phyloP scores from a whole-genome alignment of 2,113 vertebrate genomes.

The Seriola quinqueradiata region DNA sequence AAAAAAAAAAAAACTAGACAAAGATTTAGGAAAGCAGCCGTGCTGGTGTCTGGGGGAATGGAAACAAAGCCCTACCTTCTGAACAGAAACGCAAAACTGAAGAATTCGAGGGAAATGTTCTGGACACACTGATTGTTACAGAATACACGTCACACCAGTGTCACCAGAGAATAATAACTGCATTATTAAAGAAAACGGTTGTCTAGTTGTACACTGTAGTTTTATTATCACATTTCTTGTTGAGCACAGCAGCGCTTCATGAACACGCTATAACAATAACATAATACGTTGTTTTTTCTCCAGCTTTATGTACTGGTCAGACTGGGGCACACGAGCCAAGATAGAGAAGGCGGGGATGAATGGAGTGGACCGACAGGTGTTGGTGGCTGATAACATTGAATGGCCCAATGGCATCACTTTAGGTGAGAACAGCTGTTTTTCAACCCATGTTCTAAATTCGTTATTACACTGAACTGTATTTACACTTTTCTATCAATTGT shows the following conservation, averaged over 20 bases:
- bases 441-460: background rate
- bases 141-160: background rate
- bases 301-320: slow-evolving; percentile 99
- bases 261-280: background rate
- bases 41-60: background rate
- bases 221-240: background rate
- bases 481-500: background rate
- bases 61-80: background rate
- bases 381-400: slow-evolving; percentile 93
- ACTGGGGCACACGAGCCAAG: slow-evolving; percentile 95
- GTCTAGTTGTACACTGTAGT: too few species aligned
- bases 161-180: background rate
- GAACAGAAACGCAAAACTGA: too few species aligned
- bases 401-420: slow-evolving; percentile 98
- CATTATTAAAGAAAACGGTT: background rate
- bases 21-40: background rate
- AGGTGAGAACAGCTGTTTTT: slow-evolving; percentile 80
- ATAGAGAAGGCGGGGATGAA: slow-evolving; percentile 98
- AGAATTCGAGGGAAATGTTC: too few species aligned
- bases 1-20: too few species aligned
- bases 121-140: too few species aligned
- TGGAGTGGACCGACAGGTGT: slow-evolving; percentile 90
- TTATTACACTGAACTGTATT: background rate
- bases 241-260: background rate
- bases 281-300: background rate